Percentiles rank a stretch among this genome's conserved stretches.
These are phyloP conservation scores for Oasisia sp. DNA, from an alignment of 2,888 invertebrate species.

Conservation along the genomic window DNA sequence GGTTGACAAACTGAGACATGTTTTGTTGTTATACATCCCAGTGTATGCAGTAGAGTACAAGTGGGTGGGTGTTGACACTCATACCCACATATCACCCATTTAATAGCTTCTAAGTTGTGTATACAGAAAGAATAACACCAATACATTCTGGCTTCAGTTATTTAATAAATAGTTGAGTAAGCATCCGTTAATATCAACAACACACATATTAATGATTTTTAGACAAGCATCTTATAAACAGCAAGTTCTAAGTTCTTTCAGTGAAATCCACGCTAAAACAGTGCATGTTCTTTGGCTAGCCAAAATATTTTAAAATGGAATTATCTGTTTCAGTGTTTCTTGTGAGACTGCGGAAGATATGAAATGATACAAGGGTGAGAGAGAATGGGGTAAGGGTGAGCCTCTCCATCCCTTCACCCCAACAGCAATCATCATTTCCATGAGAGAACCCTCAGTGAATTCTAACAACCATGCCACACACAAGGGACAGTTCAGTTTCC, in stretches of 20 bases:
- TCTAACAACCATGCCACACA: no score
- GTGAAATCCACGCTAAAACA: not conserved
- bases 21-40: no score
- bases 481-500: no score
- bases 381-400: not conserved
- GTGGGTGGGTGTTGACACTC: no score
- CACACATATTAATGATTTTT: not conserved
- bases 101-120: not conserved
- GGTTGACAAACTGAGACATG: no score
- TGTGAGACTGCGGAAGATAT: constrained; percentile 3
- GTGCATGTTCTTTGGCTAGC: not conserved
- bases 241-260: not conserved
- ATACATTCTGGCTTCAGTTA: not conserved
- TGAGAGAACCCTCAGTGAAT: no score
- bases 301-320: not conserved
- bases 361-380: not conserved
- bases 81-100: not conserved
- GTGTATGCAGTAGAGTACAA: no score
- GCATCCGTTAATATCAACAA: not conserved
- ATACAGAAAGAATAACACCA: not conserved
- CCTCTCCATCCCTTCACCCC: not conserved
- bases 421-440: no score
- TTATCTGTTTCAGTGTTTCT: not conserved
- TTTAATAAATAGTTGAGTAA: not conserved
- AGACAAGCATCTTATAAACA: not conserved